These are phyloP conservation scores for Pissodes strobi DNA, from an alignment of 1,140 invertebrate genomes.

Conservation along the genomic window DNA sequence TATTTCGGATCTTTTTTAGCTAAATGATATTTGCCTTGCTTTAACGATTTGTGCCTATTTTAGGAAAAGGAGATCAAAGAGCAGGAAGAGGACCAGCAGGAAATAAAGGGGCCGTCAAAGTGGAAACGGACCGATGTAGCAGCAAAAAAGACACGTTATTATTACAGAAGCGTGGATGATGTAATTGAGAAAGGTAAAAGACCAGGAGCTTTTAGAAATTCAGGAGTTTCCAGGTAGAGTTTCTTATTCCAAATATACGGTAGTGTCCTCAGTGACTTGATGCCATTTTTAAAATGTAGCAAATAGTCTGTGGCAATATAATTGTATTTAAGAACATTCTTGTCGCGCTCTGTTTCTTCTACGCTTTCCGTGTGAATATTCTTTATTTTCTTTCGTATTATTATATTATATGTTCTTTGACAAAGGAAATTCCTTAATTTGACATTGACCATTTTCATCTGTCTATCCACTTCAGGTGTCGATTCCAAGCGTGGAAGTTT, in stretches of 20 bases:
- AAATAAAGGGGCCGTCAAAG: slow-evolving; percentile 66
- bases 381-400: too few species aligned
- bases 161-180: slow-evolving; percentile 91
- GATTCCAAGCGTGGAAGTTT: too few species aligned
- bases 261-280: slow-evolving; percentile 1
- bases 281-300: background rate
- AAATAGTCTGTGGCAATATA: background rate
- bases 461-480: too few species aligned
- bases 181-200: slow-evolving; percentile 86
- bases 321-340: too few species aligned
- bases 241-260: slow-evolving; percentile 23
- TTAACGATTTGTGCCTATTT: too few species aligned
- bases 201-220: slow-evolving; percentile 61
- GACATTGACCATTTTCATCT: too few species aligned
- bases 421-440: too few species aligned
- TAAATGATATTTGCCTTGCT: too few species aligned
- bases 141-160: slow-evolving; percentile 71
- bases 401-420: too few species aligned
- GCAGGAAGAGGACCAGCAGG: slow-evolving; percentile 61
- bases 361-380: too few species aligned
- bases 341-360: too few species aligned
- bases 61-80: slow-evolving; percentile 29
- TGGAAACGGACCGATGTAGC: slow-evolving; percentile 59
- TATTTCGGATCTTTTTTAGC: too few species aligned
- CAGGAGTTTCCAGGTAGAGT: slow-evolving; percentile 54